Base-by-base conservation (phyloP, 2,113 vertebrate genomes). In the Strix aluco region DNA sequence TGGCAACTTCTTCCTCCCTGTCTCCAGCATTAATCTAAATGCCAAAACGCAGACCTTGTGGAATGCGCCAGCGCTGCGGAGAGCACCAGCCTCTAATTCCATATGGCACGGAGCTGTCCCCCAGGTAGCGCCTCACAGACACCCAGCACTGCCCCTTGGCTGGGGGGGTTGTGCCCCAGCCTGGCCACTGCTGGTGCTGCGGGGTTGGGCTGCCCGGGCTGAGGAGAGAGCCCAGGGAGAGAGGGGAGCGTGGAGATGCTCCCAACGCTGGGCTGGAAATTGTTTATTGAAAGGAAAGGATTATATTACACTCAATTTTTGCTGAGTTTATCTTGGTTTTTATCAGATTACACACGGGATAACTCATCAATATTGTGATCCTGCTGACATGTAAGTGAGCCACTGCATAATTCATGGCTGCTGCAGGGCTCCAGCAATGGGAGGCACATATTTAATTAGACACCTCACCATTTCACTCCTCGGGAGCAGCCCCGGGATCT, bases 1-100 rank as follows among this genome's bases (percentile, higher is more conserved):
- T 10, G 95, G 81, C 96, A 97, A 97, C 98, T 94, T 90, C 96
- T 98, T 96, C 97, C 97, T 97, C 92, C 96, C 97, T 94, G 90
- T 97, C 98, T 94, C 91, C 94, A 97, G 97, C 98, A 98, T 98
- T 94, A 97, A 97, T 98, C 92, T 94, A 97, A 97, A 98, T 97
- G 97, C 97, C 96, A 97, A 90, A 97, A 96, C 2, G 4, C 96
- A 98, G 98, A 97, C 97, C 88, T 90, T 97, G 97, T 94, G 98
- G 97, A 97, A 97, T 97, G 98, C 82, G 90, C 86, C 65, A 75
- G 97, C 15, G 42, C 94, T 86, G 94, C 36, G 91, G 98, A 97
- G 90, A 91, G 84, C 96, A 96, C 95, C 96, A 88, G 90, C 85
- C 88, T 83, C 94, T 97, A 97, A 98, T 97, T 95, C 97, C 92